These are phyloP conservation scores for Nomada ferruginata DNA, from an alignment of 2,888 invertebrate genomes.

Conservation along the genomic window DNA sequence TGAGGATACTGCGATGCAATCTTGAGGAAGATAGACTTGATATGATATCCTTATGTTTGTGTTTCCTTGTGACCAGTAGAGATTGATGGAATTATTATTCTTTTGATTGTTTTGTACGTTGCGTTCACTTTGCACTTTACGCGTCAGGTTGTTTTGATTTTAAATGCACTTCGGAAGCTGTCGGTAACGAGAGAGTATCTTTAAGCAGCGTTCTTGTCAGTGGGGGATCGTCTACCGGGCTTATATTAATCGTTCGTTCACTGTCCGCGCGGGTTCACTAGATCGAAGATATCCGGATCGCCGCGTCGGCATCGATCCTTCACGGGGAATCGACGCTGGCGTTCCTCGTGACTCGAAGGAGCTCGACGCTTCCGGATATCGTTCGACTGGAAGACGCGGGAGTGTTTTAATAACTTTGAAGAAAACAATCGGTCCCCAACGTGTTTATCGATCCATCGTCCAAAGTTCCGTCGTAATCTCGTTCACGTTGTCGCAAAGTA, in stretches of 20 bases:
- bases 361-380: slow-evolving; percentile 5
- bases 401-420: not conserved
- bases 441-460: slow-evolving; percentile 49
- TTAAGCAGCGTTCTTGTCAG: too few species aligned
- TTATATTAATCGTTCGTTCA: not conserved
- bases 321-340: not conserved
- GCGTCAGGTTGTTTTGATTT: too few species aligned
- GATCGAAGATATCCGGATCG: not conserved
- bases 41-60: too few species aligned
- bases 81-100: too few species aligned
- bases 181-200: too few species aligned
- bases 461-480: slow-evolving; percentile 62
- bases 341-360: not conserved
- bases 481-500: slow-evolving; percentile 19
- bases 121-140: too few species aligned
- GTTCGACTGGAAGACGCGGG: not conserved
- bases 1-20: too few species aligned
- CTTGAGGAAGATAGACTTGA: too few species aligned
- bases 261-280: not conserved
- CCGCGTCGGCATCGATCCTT: not conserved
- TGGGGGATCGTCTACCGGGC: not conserved
- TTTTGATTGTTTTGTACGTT: too few species aligned
- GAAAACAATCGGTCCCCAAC: slow-evolving; percentile 12
- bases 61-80: too few species aligned
- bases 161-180: too few species aligned